Evolutionary conservation across 2,888 invertebrate genomes (phyloP).

Genomic region (Strigamia crassipes): DNA sequence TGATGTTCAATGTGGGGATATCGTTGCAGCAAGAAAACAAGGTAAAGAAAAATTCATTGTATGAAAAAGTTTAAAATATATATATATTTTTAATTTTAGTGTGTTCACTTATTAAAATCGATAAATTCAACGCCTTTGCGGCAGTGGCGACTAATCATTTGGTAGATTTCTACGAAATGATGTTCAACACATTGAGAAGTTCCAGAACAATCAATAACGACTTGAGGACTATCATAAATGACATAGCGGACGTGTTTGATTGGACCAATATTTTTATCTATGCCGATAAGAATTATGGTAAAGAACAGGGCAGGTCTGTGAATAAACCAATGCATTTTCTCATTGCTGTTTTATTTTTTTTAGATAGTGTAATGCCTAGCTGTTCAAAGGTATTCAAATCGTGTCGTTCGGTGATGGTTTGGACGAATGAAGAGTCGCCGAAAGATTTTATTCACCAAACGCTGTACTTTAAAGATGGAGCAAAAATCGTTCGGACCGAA

Average conservation of each 20-base stretch:
- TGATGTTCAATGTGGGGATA: neutral
- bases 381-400: neutral
- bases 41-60: neutral
- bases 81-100: neutral
- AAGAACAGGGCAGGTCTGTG: neutral
- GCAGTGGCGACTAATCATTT: neutral
- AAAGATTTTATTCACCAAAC: neutral
- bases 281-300: neutral
- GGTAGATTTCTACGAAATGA: neutral
- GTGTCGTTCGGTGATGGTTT: neutral
- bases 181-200: neutral
- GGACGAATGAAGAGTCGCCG: neutral
- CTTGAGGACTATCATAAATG: neutral
- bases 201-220: no score
- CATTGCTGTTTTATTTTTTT: neutral
- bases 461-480: neutral
- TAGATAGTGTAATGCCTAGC: neutral
- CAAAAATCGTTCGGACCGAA: neutral
- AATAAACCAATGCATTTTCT: neutral
- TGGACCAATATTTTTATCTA: slow-evolving; percentile 5
- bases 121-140: neutral
- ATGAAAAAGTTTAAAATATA: no score
- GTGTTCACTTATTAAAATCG: neutral
- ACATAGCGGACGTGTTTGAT: neutral
- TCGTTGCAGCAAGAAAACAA: neutral